Percentiles rank a stretch among this genome's conserved stretches.
Evolutionary conservation across 1,140 invertebrate genomes (phyloP).

Genomic region (Trichonephila clavipes): DNA sequence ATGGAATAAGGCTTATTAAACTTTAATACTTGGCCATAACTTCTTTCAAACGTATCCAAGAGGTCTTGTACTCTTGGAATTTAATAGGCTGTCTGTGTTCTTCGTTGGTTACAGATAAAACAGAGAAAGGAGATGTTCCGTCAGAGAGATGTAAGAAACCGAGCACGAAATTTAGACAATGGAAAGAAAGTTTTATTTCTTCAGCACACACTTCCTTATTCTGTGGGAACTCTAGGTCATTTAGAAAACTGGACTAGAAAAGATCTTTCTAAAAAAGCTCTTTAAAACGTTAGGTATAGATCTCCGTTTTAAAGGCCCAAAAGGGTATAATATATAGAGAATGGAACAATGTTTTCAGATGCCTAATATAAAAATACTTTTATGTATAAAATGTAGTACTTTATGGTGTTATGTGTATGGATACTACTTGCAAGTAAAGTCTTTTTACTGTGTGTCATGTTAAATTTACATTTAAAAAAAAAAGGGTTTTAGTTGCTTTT

Average conservation of each 20-base stretch:
- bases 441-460: neutral
- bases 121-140: constrained; percentile 34
- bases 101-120: constrained; percentile 55
- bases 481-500: neutral
- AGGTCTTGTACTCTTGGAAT: constrained; percentile 47
- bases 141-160: constrained; percentile 28
- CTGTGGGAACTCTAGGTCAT: constrained; percentile 24
- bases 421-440: neutral
- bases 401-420: neutral
- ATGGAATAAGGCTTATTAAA: constrained; percentile 66
- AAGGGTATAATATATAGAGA: neutral
- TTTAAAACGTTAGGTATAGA: neutral
- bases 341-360: neutral
- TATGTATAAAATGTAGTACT: neutral
- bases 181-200: constrained; percentile 59
- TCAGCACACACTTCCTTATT: constrained; percentile 47
- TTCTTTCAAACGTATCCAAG: constrained; percentile 48
- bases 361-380: neutral
- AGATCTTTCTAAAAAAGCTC: constrained; percentile 6
- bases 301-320: neutral
- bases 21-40: constrained; percentile 65
- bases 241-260: constrained; percentile 34
- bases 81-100: constrained; percentile 64
- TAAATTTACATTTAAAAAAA: neutral
- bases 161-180: constrained; percentile 61